Percentiles rank a stretch among this genome's conserved stretches.
Evolutionary conservation across 2,113 vertebrate species (phyloP).

Genomic region (Apteryx owenii): DNA sequence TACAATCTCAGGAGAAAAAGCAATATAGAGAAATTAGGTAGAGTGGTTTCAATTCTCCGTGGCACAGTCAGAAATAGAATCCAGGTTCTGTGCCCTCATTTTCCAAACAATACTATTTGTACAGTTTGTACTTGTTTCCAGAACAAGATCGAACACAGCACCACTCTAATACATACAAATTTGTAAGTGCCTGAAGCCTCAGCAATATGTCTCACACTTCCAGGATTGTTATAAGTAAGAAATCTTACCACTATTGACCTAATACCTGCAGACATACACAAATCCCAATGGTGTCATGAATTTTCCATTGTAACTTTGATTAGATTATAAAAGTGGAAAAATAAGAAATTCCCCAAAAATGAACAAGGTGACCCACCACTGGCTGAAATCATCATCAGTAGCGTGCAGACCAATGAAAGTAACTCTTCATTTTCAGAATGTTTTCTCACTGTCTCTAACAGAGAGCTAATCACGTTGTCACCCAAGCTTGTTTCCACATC

Average conservation of each 20-base stretch:
- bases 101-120: neutral
- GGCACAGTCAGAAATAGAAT: neutral
- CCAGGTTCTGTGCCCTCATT: neutral
- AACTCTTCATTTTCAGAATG: slow-evolving; percentile 41
- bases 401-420: slow-evolving; percentile 1
- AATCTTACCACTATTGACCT: neutral
- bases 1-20: neutral
- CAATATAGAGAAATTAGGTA: neutral
- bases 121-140: neutral
- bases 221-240: neutral
- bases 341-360: neutral
- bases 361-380: slow-evolving; percentile 60
- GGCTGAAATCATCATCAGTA: slow-evolving; percentile 71
- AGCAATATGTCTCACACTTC: neutral
- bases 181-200: neutral
- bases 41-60: neutral
- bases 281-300: neutral
- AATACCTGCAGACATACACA: neutral
- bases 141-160: neutral
- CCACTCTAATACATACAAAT: neutral
- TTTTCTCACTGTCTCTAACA: slow-evolving; percentile 32
- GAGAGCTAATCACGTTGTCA: neutral
- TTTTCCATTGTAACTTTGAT: neutral
- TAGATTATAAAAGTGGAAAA: neutral
- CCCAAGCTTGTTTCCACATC: neutral